phyloP scores from a whole-genome alignment of 2,797 vertebrate species.

The Hybognathus amarus region DNA sequence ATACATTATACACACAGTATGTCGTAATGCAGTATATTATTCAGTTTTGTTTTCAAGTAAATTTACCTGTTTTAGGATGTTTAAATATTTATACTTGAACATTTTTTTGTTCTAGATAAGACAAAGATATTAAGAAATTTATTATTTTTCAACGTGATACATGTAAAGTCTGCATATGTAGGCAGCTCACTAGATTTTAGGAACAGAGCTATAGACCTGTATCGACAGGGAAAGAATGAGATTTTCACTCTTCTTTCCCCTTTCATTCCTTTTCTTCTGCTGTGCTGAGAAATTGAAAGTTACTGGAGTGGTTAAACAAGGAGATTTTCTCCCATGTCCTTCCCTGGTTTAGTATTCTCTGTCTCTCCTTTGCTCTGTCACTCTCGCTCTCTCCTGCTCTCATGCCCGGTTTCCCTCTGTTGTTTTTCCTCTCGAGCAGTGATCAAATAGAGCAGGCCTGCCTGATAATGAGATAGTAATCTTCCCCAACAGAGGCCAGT shows the following conservation, averaged over 20 bases:
- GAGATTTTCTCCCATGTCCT: conserved; percentile 26
- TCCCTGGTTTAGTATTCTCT: conserved; percentile 49
- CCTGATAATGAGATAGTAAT: conserved; percentile 63
- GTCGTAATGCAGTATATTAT: not conserved
- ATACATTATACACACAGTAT: too few species aligned
- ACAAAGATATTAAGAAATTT: not conserved
- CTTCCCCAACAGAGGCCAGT: conserved; percentile 60
- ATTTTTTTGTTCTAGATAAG: too few species aligned
- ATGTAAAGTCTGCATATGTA: not conserved
- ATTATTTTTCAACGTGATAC: not conserved
- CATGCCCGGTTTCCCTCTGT: conserved; percentile 25
- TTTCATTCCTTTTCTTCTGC: conserved; percentile 16
- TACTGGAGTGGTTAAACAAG: conserved; percentile 51
- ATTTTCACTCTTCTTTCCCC: conserved; percentile 28
- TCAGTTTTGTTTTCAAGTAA: not conserved
- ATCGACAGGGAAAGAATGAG: conserved; percentile 2
- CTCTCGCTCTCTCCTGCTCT: conserved; percentile 32
- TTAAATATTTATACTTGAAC: not conserved
- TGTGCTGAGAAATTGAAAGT: conserved; percentile 31
- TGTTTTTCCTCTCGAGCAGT: conserved; percentile 61
- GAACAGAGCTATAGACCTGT: conserved; percentile 2
- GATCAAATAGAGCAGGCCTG: conserved; percentile 70
- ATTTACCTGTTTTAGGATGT: not conserved
- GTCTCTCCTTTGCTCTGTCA: conserved; percentile 40
- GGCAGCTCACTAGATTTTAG: not conserved